Evolutionary conservation across 2,113 vertebrate species (phyloP).

Genomic region (Nesogale talazaci): DNA sequence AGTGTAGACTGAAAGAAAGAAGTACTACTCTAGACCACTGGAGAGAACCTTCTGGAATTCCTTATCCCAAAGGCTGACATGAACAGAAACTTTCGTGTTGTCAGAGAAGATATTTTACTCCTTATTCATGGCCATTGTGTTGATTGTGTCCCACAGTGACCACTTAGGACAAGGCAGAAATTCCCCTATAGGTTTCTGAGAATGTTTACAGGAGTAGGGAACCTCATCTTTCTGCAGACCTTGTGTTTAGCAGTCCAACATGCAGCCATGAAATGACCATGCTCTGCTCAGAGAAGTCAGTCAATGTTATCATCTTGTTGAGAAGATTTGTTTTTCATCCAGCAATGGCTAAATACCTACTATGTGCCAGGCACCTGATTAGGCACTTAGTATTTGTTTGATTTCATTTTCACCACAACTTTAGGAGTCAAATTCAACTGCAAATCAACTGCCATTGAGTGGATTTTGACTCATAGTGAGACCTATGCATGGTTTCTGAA

Average conservation of each 20-base stretch:
- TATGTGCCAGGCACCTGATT: background rate
- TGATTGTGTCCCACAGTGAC: too few species aligned
- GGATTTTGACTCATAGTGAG: too few species aligned
- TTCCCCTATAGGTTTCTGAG: too few species aligned
- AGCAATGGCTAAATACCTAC: background rate
- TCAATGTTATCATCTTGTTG: constrained; percentile 23
- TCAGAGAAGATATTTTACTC: background rate
- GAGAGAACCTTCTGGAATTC: constrained; percentile 4
- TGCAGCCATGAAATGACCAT: too few species aligned
- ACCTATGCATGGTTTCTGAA: too few species aligned
- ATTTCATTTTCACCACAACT: constrained; percentile 29
- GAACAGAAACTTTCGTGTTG: background rate
- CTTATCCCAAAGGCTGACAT: background rate
- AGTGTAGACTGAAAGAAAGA: constrained; percentile 40
- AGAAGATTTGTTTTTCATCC: constrained; percentile 30
- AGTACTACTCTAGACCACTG: background rate
- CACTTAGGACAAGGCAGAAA: too few species aligned
- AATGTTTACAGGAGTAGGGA: too few species aligned
- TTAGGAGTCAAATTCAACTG: background rate
- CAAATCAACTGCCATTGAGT: too few species aligned
- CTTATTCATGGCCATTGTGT: too few species aligned
- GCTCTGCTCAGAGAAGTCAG: background rate
- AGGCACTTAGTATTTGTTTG: background rate
- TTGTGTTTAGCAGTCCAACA: too few species aligned
- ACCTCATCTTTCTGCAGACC: too few species aligned